phyloP scores from a whole-genome alignment of 2,888 invertebrate species.

The Nymphalis c-album region DNA sequence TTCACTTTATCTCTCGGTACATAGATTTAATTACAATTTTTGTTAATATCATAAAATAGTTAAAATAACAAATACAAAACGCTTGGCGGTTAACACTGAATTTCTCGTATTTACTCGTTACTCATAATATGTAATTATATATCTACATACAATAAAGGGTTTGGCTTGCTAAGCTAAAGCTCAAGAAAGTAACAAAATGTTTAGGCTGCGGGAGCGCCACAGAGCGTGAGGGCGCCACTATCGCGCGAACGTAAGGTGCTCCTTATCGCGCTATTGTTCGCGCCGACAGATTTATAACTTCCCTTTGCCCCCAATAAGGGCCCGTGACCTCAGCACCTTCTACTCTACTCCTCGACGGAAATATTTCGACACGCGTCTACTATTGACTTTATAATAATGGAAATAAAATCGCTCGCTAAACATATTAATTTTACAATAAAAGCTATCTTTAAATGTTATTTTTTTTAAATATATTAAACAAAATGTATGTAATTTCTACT shows the following conservation, averaged over 20 bases:
- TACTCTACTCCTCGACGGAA: conserved; percentile 53
- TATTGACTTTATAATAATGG: conserved; percentile 12
- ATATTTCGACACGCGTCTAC: conserved; percentile 36
- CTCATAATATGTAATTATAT: background rate
- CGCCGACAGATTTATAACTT: conserved; percentile 81
- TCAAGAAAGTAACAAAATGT: conserved; percentile 20
- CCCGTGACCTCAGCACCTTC: conserved; percentile 70
- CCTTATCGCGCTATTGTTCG: conserved; percentile 79
- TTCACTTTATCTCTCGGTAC: conserved; percentile 21
- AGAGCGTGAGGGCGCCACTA: conserved; percentile 43
- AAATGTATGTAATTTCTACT: too few species aligned
- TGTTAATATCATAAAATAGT: background rate
- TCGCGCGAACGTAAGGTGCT: conserved; percentile 70
- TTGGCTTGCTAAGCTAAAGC: background rate
- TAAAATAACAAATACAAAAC: background rate
- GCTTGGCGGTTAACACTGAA: too few species aligned
- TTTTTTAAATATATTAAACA: too few species aligned
- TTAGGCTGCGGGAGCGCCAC: conserved; percentile 22
- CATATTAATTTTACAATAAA: background rate
- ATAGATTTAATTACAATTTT: conserved; percentile 9
- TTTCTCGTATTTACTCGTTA: background rate
- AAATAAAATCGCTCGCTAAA: background rate
- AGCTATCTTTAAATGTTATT: too few species aligned
- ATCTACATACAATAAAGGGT: background rate
- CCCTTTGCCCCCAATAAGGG: conserved; percentile 81